phyloP scores from a whole-genome alignment of 1,140 invertebrate species.

The Nymphalis io region DNA sequence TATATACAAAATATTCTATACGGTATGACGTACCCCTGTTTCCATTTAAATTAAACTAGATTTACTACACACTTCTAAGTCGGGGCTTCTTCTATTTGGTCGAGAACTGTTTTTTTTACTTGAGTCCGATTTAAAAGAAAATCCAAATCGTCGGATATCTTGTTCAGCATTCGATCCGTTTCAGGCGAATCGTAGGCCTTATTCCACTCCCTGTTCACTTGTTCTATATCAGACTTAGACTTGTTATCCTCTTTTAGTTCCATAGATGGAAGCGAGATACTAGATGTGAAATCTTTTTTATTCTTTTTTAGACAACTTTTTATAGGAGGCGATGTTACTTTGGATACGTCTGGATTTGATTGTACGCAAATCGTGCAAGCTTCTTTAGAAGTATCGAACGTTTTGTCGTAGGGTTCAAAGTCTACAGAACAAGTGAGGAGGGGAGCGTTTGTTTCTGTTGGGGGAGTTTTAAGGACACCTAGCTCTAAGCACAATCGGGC shows the following conservation, averaged over 20 bases:
- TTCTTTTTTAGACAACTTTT: constrained; percentile 78
- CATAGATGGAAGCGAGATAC: constrained; percentile 70
- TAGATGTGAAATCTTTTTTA: constrained; percentile 60
- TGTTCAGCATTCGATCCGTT: constrained; percentile 84
- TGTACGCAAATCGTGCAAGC: constrained; percentile 72
- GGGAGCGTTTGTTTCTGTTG: constrained; percentile 55
- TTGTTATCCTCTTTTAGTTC: constrained; percentile 63
- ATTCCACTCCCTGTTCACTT: constrained; percentile 69
- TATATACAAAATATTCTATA: constrained; percentile 43
- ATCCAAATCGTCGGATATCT: constrained; percentile 88
- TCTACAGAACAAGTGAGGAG: constrained; percentile 67
- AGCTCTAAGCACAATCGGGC: constrained; percentile 71
- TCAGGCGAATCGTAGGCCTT: constrained; percentile 68
- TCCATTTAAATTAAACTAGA: constrained; percentile 47
- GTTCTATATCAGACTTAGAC: constrained; percentile 64
- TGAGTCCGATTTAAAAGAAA: constrained; percentile 86
- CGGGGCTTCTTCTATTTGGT: constrained; percentile 64
- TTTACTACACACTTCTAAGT: constrained; percentile 51
- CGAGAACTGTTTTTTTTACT: constrained; percentile 50
- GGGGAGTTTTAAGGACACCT: constrained; percentile 58
- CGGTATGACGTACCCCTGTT: constrained; percentile 60
- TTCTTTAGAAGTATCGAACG: constrained; percentile 62
- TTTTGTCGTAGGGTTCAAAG: constrained; percentile 68
- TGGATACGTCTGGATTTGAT: constrained; percentile 72
- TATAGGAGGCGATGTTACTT: constrained; percentile 66